These are phyloP conservation scores for Hycleus phaleratus DNA, from an alignment of 1,140 invertebrate species.

Conservation along the genomic window DNA sequence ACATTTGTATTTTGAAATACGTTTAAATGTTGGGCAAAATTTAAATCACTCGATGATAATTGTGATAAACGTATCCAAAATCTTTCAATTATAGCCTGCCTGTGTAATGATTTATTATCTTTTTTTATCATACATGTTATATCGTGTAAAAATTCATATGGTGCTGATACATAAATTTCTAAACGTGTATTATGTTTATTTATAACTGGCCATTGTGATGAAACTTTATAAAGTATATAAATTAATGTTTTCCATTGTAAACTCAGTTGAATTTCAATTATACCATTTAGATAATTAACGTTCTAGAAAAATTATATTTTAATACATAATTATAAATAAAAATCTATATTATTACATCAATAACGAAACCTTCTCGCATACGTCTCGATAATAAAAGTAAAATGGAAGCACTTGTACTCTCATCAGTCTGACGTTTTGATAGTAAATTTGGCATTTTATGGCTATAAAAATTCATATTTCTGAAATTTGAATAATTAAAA, in stretches of 20 bases:
- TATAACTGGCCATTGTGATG: conserved; percentile 50
- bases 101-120: conserved; percentile 58
- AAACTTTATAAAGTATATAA: conserved; percentile 62
- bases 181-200: conserved; percentile 46
- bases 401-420: conserved; percentile 56
- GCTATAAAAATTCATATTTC: conserved; percentile 53
- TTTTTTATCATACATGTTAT: conserved; percentile 65
- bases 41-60: conserved; percentile 60
- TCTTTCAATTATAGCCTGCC: conserved; percentile 60
- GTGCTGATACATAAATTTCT: conserved; percentile 54
- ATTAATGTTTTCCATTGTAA: conserved; percentile 71
- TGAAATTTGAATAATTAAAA: conserved; percentile 27
- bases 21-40: conserved; percentile 61
- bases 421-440: conserved; percentile 60
- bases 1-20: conserved; percentile 57
- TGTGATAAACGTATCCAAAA: conserved; percentile 61
- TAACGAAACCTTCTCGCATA: conserved; percentile 70
- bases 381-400: conserved; percentile 66
- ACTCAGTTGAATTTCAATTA: conserved; percentile 58
- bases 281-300: conserved; percentile 48
- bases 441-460: conserved; percentile 49
- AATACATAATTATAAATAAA: conserved; percentile 8
- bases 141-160: conserved; percentile 76
- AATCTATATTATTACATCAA: conserved; percentile 47
- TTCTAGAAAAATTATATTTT: conserved; percentile 38